Base-by-base conservation (phyloP, 2,797 vertebrate genomes). In the Aplochiton taeniatus region DNA sequence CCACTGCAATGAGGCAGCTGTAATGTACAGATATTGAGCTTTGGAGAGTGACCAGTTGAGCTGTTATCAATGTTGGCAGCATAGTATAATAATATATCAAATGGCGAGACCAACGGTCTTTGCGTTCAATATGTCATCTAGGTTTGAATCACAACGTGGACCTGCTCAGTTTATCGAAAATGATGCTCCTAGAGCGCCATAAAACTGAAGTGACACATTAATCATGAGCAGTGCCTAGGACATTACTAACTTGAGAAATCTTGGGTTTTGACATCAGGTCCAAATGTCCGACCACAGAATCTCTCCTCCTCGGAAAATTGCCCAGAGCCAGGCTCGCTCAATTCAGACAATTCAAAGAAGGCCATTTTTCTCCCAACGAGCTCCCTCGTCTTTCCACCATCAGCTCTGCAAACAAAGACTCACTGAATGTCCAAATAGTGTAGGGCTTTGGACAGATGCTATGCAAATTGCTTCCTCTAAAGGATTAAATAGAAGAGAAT, bases 391-490 rank as follows among this genome's bases (percentile, higher is more conserved):
- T 85, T 74, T 80, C 70, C 71, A 68, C 69, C 71, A 84, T 85
- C 86, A 81, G 72, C 72, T 67, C 68, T 59, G 17, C 48, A 60
- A 65, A 80, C 75, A 60, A 48, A 69, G 64, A 72, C 73, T 75
- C 58, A 70, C 65, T 31, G 68, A 81, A 61, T 51, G 69, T 57
- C 64, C 74, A 87, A 86, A 86, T 85, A 81, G 76, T 73, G 61
- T 80, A 63, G 69, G 80, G 72, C 79, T 75, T 74, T 55, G 72
- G 79, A 84, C 83, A 89, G 83, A 74, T 87, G 80, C 76, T 75
- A 76, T 72, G 75, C 72, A 86, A 86, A 87, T 83, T 85, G 69
- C 81, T 72, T 77, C 57, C 60, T 66, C 68, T 84, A 73, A 89
- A 86, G 88, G 79, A 90, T 91, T 82, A 84, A 88, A 60, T 74